Evolutionary conservation across 2,888 invertebrate species (phyloP).

Genomic region (Hypolimnas misippus): DNA sequence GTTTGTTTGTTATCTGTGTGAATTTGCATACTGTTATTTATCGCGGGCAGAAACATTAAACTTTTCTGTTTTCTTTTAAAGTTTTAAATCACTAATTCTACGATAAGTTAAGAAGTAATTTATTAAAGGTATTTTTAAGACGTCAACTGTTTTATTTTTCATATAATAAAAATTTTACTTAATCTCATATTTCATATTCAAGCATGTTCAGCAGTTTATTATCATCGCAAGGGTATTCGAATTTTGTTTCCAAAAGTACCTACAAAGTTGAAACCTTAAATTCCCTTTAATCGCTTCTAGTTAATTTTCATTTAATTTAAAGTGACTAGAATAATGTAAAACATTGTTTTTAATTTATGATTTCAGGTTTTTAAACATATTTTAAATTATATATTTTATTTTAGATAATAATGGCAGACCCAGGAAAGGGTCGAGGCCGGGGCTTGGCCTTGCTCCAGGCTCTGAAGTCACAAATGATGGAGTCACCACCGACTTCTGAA

Average conservation of each 20-base stretch:
- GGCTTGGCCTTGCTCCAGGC: slow-evolving; percentile 69
- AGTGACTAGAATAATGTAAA: not conserved
- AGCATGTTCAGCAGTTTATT: slow-evolving; percentile 9
- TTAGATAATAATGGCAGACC: slow-evolving; percentile 61
- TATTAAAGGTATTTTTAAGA: not conserved
- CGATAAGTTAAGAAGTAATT: not conserved
- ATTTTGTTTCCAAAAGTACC: slow-evolving; percentile 10
- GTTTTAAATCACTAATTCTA: not conserved
- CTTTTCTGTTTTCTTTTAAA: not conserved
- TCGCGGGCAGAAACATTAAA: not conserved
- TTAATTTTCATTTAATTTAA: not conserved
- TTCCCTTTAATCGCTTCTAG: too few species aligned
- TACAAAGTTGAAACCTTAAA: not conserved
- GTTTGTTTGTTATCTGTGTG: slow-evolving; percentile 2
- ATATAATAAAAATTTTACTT: not conserved
- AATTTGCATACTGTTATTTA: not conserved
- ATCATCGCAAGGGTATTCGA: not conserved
- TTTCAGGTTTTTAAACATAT: not conserved
- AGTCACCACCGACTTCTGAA: slow-evolving; percentile 52
- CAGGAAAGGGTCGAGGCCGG: slow-evolving; percentile 67
- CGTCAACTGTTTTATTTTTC: not conserved
- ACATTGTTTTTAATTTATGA: not conserved
- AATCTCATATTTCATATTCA: not conserved
- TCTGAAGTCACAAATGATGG: slow-evolving; percentile 59
- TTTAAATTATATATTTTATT: slow-evolving; percentile 17